Evolutionary conservation across 2,888 invertebrate species (phyloP).

Genomic region (Melinaea menophilus): DNA sequence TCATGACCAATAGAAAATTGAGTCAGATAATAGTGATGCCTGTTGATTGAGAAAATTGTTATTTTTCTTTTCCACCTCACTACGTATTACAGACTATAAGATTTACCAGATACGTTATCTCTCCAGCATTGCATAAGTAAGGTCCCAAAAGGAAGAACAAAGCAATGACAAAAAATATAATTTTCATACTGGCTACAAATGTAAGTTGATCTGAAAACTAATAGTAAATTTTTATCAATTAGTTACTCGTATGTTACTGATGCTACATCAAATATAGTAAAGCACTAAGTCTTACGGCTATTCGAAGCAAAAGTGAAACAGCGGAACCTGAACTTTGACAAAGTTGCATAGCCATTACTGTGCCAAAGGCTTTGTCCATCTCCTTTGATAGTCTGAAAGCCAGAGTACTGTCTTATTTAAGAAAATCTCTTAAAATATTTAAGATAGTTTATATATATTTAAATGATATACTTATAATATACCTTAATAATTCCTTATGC

Average conservation of each 20-base stretch:
- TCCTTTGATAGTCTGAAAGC: slow-evolving; percentile 55
- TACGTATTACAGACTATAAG: neutral
- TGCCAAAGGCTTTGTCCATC: slow-evolving; percentile 62
- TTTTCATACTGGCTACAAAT: slow-evolving; percentile 53
- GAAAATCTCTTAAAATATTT: slow-evolving; percentile 14
- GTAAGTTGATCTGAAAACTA: slow-evolving; percentile 59
- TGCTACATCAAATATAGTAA: slow-evolving; percentile 10
- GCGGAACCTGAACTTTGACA: slow-evolving; percentile 61
- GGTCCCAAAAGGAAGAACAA: slow-evolving; percentile 61
- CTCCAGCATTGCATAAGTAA: slow-evolving; percentile 68
- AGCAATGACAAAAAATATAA: slow-evolving; percentile 56
- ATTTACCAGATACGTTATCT: slow-evolving; percentile 66
- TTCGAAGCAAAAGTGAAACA: slow-evolving; percentile 50
- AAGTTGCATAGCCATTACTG: slow-evolving; percentile 60
- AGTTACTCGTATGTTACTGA: neutral
- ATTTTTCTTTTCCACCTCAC: neutral
- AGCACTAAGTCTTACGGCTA: slow-evolving; percentile 42
- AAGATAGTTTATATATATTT: slow-evolving; percentile 5
- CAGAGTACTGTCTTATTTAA: slow-evolving; percentile 6
- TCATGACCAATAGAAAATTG: slow-evolving; percentile 67
- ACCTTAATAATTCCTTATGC: slow-evolving; percentile 61
- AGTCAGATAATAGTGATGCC: slow-evolving; percentile 59
- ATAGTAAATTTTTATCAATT: slow-evolving; percentile 8
- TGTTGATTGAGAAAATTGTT: slow-evolving; percentile 33
- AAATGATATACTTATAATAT: slow-evolving; percentile 23